A percentile compares a stretch with the other conserved stretches of the same genome.
Conservation (phyloP, 2,797 vertebrate genomes). For the Bradypodion ventrale region DNA sequence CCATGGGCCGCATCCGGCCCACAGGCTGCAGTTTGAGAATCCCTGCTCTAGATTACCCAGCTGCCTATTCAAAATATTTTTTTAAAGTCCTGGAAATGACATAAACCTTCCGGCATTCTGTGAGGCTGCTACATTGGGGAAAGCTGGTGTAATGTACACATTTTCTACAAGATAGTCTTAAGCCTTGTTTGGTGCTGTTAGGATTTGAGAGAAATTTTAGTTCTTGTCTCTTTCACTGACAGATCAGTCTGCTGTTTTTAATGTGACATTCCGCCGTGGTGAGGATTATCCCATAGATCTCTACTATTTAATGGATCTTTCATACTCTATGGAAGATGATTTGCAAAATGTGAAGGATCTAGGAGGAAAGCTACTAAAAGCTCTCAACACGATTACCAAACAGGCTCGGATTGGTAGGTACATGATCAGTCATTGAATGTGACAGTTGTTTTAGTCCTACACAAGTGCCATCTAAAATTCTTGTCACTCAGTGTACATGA, state of each 20-base stretch:
- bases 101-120: no score
- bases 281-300: slow-evolving; percentile 93
- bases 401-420: slow-evolving; percentile 85
- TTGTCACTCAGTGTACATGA: not conserved
- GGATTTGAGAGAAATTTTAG: not conserved
- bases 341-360: slow-evolving; percentile 87
- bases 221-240: not conserved
- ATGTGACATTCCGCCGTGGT: slow-evolving; percentile 84
- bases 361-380: slow-evolving; percentile 82
- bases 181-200: not conserved
- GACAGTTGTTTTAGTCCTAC: not conserved
- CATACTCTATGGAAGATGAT: slow-evolving; percentile 95
- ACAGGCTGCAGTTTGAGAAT: no score
- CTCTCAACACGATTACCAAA: slow-evolving; percentile 81
- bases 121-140: not conserved
- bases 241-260: slow-evolving; percentile 81
- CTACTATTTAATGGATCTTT: slow-evolving; percentile 98
- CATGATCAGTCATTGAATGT: fast-evolving
- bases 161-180: not conserved
- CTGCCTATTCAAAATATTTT: not conserved
- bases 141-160: not conserved
- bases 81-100: not conserved
- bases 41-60: no score
- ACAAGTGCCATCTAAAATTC: not conserved
- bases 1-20: no score